phyloP scores from a whole-genome alignment of 1,140 invertebrate genomes.

The Aphaenogaster floridana region DNA sequence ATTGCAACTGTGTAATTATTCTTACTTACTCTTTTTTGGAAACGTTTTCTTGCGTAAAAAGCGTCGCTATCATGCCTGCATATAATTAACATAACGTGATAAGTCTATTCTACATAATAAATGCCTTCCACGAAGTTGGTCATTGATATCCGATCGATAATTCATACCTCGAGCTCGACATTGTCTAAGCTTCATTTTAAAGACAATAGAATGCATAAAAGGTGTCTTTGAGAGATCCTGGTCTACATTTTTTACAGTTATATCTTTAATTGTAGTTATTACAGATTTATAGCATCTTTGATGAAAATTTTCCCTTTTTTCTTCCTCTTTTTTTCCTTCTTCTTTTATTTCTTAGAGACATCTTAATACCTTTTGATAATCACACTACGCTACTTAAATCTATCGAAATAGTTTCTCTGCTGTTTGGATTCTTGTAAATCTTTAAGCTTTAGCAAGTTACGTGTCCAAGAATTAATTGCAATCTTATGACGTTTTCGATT shows the following conservation, averaged over 20 bases:
- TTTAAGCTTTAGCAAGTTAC: not conserved
- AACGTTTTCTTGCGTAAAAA: not conserved
- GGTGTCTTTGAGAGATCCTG: not conserved
- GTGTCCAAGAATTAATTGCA: not conserved
- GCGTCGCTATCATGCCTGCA: not conserved
- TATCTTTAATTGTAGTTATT: not conserved
- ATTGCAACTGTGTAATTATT: not conserved
- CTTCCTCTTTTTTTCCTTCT: not conserved
- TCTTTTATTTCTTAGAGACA: not conserved
- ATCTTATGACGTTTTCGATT: too few species aligned
- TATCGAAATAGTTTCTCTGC: not conserved
- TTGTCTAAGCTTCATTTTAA: not conserved
- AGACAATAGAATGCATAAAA: not conserved
- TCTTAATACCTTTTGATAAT: not conserved
- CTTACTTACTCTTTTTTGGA: not conserved
- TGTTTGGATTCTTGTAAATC: not conserved
- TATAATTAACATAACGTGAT: not conserved
- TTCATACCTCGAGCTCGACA: not conserved
- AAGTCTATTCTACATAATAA: not conserved
- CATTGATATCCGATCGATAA: not conserved
- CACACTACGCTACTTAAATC: not conserved
- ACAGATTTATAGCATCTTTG: not conserved
- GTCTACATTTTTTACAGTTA: not conserved
- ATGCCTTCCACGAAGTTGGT: conserved; percentile 3
- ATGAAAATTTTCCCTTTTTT: not conserved